Evolutionary conservation across 2,888 invertebrate species (phyloP).

Genomic region (Cephalotes varians): DNA sequence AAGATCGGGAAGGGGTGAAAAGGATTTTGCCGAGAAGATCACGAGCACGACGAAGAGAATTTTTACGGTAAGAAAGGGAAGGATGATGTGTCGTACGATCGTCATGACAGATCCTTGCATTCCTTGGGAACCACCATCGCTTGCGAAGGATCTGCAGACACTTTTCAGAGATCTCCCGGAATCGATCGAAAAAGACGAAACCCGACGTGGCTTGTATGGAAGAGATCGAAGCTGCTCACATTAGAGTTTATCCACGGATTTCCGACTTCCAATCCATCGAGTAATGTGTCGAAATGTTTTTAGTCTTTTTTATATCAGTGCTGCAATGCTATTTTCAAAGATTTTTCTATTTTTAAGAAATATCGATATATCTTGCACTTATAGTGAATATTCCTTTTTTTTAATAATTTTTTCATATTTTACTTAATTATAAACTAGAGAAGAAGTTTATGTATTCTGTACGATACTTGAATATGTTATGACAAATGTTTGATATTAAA

Average conservation of each 20-base stretch:
- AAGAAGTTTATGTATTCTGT: constrained; percentile 18
- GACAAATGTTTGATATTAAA: neutral
- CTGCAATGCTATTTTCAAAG: neutral
- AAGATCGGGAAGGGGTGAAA: neutral
- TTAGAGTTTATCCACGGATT: constrained; percentile 65
- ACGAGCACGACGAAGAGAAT: constrained; percentile 1
- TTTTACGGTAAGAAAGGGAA: neutral
- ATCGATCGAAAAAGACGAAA: constrained; percentile 18
- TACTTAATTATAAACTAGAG: neutral
- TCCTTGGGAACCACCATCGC: neutral
- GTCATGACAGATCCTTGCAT: constrained; percentile 49
- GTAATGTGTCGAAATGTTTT: constrained; percentile 22
- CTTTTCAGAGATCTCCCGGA: constrained; percentile 23
- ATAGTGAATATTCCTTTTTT: neutral
- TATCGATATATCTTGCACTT: neutral
- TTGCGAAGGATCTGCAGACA: constrained; percentile 31
- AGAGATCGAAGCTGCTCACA: constrained; percentile 1
- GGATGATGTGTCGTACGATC: neutral
- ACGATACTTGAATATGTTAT: neutral
- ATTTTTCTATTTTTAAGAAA: constrained; percentile 6
- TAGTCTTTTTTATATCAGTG: neutral
- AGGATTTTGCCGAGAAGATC: neutral
- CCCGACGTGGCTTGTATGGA: constrained; percentile 18
- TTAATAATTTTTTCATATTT: neutral
- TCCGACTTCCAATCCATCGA: constrained; percentile 64